Base-by-base conservation (phyloP, 2,113 vertebrate species). In the Pithys albifrons region DNA sequence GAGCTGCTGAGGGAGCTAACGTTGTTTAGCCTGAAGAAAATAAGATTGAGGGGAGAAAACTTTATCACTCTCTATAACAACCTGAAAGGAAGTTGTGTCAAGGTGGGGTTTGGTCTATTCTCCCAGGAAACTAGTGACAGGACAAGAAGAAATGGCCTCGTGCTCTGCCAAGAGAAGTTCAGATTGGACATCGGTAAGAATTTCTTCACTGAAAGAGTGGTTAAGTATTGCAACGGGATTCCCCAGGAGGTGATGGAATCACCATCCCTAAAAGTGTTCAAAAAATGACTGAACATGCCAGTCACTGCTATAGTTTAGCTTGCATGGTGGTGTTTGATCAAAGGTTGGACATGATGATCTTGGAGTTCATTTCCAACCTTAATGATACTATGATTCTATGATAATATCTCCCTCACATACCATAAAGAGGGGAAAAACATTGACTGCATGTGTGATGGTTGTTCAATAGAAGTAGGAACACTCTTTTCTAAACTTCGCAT, bases 371-470 rank as follows among this genome's bases (percentile, higher is more conserved):
- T 82, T 75, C 19, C 16, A 75, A 27, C 29, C 20, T 62, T 35
- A 54, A 25, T 11, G 10, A 10, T 29, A n/a, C 74, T 57, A 9
- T 55, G 14, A 54, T n/a, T 75, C 28, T 22, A 14, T n/a, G n/a
- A 24, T 25, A 39, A 19, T 37, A 74, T 75, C 43, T 9, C 13
- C 10, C 2, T 43, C 76, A 28, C 10, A 27, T 25, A 12, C 14
- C 29, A 2, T 1, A 1, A 70, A 48, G 12, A 76, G 1, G 9
- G 28, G 10, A 46, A 43, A 54, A 66, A 75, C 35, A 22, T 28
- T 0, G 29, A 37, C 10, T 29, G 48, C 5, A 23, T 66, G 4
- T 35, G 12, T 7, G 9, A 80, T 13, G 1, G 1, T 33, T 17
- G 1, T 25, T 14, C 67, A 10, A 46, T 12, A 62, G 7, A 59